Conservation (phyloP, 2,113 vertebrate species). For the Gorsachius goisagi region DNA sequence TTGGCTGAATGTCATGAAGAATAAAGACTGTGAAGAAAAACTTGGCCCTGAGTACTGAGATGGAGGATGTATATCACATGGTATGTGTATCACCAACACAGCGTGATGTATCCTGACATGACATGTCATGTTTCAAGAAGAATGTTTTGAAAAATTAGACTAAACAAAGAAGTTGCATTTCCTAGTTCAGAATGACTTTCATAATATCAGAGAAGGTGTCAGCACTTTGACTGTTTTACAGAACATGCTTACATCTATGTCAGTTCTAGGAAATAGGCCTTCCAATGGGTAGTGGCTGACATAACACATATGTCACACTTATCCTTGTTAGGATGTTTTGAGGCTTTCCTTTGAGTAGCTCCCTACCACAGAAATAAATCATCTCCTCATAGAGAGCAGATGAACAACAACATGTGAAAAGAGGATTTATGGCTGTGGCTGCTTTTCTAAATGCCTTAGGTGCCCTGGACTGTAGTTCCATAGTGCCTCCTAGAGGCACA, state of each 20-base stretch:
- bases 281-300: conserved; percentile 49
- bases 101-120: not conserved
- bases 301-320: conserved; percentile 58
- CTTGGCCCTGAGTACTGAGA: not conserved
- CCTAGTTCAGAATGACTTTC: not conserved
- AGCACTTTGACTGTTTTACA: conserved; percentile 8
- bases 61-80: not conserved
- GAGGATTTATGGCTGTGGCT: conserved; percentile 43
- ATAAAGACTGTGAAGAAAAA: not conserved
- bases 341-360: conserved; percentile 63
- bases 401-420: conserved; percentile 50
- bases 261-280: conserved; percentile 53
- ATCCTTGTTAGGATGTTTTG: conserved; percentile 57
- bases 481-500: conserved; percentile 60
- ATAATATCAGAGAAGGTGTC: not conserved
- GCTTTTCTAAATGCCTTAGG: not conserved
- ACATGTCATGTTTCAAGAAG: not conserved
- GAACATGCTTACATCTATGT: conserved; percentile 35
- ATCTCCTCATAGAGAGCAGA: conserved; percentile 35
- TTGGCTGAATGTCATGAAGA: not conserved
- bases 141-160: not conserved
- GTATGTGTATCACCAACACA: not conserved
- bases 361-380: conserved; percentile 60
- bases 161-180: conserved; percentile 14
- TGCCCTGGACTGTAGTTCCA: conserved; percentile 4